A percentile compares a stretch with the other conserved stretches of the same genome.
Evolutionary conservation across 2,888 invertebrate genomes (phyloP).

Genomic region (Nezara viridula): DNA sequence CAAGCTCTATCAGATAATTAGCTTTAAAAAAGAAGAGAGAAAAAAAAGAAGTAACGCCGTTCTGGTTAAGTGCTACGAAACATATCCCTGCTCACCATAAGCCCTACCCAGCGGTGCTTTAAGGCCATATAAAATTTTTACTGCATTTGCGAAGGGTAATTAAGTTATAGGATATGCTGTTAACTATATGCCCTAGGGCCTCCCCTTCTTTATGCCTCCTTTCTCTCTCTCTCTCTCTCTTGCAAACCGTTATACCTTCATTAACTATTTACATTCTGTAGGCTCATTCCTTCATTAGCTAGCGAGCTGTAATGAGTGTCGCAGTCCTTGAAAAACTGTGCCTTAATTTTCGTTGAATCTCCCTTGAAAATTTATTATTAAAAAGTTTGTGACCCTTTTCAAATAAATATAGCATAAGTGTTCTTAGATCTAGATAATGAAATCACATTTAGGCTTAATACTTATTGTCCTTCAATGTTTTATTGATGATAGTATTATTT

Average conservation of each 20-base stretch:
- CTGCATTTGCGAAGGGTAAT: conserved; percentile 9
- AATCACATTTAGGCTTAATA: too few relatives aligned
- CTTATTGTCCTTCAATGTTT: too few relatives aligned
- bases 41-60: neutral
- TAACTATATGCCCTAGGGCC: neutral
- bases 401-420: too few relatives aligned
- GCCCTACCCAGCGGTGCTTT: neutral
- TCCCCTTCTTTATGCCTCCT: neutral
- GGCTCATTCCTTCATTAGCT: neutral
- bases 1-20: conserved; percentile 2
- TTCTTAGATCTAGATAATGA: too few relatives aligned
- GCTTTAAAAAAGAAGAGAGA: conserved; percentile 7
- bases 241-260: neutral
- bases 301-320: neutral
- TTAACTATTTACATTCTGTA: neutral
- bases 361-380: too few relatives aligned
- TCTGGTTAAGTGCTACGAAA: conserved; percentile 20
- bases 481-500: too few relatives aligned
- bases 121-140: conserved; percentile 14
- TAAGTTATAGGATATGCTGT: neutral
- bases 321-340: neutral
- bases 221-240: neutral
- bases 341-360: neutral
- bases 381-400: too few relatives aligned
- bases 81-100: conserved; percentile 3